Evolutionary conservation across 2,888 invertebrate species (phyloP).

Genomic region (Synanthedon vespiformis): DNA sequence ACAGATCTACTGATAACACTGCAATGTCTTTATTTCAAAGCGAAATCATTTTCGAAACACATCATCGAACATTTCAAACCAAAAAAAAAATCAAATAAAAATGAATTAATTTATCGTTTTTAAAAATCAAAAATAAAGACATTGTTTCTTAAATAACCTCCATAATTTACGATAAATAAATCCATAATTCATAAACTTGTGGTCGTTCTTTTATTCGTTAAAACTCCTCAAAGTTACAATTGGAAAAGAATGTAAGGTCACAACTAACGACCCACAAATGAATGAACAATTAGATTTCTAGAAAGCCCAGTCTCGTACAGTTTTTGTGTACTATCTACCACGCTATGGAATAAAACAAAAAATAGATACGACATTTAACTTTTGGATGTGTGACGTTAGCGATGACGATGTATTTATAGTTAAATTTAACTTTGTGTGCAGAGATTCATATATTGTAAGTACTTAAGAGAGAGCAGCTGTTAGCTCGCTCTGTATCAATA

Average conservation of each 20-base stretch:
- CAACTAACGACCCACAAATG: conserved; percentile 32
- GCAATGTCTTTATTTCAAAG: conserved; percentile 37
- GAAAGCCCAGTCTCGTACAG: conserved; percentile 65
- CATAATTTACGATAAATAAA: conserved; percentile 39
- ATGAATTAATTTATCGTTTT: neutral
- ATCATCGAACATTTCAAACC: neutral
- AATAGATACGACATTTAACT: conserved; percentile 11
- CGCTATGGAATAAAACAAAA: conserved; percentile 14
- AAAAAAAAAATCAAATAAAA: neutral
- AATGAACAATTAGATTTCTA: conserved; percentile 44
- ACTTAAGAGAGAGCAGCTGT: neutral
- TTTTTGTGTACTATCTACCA: conserved; percentile 33
- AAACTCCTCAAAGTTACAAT: neutral
- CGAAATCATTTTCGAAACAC: neutral
- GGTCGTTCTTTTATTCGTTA: conserved; percentile 11
- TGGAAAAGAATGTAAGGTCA: no score
- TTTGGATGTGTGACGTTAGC: conserved; percentile 7
- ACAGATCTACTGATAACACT: conserved; percentile 30
- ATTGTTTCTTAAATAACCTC: conserved; percentile 35
- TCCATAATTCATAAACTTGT: conserved; percentile 42
- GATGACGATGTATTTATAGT: conserved; percentile 8
- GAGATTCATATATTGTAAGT: neutral
- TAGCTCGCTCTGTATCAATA: neutral
- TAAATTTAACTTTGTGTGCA: neutral
- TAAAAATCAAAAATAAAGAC: conserved; percentile 30